Evolutionary conservation across 1,140 invertebrate species (phyloP).

Genomic region (Pachyrhynchus sulphureomaculatus): DNA sequence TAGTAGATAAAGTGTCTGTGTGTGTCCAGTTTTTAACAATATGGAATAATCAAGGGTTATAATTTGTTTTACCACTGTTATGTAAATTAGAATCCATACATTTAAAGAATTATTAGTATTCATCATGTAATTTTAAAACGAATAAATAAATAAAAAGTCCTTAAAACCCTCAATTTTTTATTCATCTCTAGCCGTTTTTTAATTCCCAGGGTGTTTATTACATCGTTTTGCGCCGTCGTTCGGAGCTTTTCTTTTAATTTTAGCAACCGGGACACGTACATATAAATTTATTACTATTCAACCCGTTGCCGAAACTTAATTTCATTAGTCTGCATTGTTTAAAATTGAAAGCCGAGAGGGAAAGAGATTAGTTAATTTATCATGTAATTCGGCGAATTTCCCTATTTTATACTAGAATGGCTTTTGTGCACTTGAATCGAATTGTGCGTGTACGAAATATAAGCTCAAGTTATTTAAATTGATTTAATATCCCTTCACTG

Average conservation of each 20-base stretch:
- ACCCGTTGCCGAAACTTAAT: slow-evolving; percentile 51
- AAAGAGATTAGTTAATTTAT: slow-evolving; percentile 51
- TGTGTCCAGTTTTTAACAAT: too few relatives aligned
- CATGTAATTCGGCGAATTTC: slow-evolving; percentile 49
- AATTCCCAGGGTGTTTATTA: slow-evolving; percentile 41
- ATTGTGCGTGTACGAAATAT: slow-evolving; percentile 43
- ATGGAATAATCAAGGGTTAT: too few relatives aligned
- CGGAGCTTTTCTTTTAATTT: slow-evolving; percentile 40
- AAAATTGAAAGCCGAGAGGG: slow-evolving; percentile 49
- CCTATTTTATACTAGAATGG: slow-evolving; percentile 42
- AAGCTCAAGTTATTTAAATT: slow-evolving; percentile 38
- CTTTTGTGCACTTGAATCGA: slow-evolving; percentile 41
- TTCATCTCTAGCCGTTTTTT: slow-evolving; percentile 21
- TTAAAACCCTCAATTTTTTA: slow-evolving; percentile 25
- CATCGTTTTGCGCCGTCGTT: slow-evolving; percentile 31
- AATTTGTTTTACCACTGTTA: too few relatives aligned
- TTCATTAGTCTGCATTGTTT: slow-evolving; percentile 52
- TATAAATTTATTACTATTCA: slow-evolving; percentile 53
- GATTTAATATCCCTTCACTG: slow-evolving; percentile 31
- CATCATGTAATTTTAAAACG: neutral
- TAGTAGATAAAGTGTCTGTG: too few relatives aligned
- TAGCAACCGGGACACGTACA: slow-evolving; percentile 46
- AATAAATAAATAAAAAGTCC: slow-evolving; percentile 9
- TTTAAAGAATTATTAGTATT: neutral
- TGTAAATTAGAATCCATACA: too few relatives aligned